Base-by-base conservation (phyloP, 2,113 vertebrate genomes). In the Eulemur macaco region DNA sequence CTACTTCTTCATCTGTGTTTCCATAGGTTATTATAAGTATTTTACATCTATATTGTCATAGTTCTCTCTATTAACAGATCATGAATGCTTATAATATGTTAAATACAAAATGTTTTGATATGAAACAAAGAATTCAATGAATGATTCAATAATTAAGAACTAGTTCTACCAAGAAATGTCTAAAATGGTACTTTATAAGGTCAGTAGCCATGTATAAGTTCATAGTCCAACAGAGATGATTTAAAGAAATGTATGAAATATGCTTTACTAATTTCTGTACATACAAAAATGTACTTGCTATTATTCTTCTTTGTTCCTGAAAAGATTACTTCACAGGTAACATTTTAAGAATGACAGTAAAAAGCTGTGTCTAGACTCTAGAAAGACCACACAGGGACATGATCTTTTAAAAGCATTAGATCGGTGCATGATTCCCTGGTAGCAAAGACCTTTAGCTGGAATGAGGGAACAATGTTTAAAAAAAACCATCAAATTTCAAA, bases 51-150 rank as follows among this genome's bases (percentile, higher is more conserved):
- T 56, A 64, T 1, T 81, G 29, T 13, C 34, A 90, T 20, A 76
- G 0, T 14, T 81, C 17, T 42, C 8, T 91, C 12, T 96, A 31
- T 63, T 86, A 78, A 42, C 15, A 91, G 31, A 63, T 12, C 50
- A 47, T 29, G 29, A 20, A 39, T 68, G 23, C 13, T 89, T 80
- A 52, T 17, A 27, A 66, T 80, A 64, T 88, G 71, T 80, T 94
- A 47, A 97, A 90, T 21, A 50, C 42, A 52, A 58, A 56, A 54
- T 90, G 37, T 56, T 90, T 92, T 85, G 37, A 84, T 95, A 87
- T 84, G 64, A 92, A 93, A 91, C 18, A 84, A 66, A 86, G 56
- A 17, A 83, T 52, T 54, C 47, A 68, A 78, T 8, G 25, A 84
- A 90, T 69, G 37, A 73, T 84, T 94, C 47, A 83, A 58, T 89